Base-by-base conservation (phyloP, 92 coral and sea anemone species). In the Zoanthus sociatus region DNA sequence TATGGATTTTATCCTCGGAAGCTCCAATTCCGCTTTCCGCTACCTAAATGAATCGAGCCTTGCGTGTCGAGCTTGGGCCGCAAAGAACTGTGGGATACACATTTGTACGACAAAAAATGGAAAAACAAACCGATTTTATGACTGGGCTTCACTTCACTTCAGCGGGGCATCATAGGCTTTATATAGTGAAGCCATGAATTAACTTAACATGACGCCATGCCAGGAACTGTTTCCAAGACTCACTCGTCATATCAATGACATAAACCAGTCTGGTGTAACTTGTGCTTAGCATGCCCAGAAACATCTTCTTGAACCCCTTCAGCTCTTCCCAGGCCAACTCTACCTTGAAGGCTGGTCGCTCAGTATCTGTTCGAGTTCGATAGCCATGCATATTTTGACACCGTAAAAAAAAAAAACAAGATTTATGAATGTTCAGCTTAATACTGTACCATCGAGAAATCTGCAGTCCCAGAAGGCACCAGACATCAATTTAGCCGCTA, bases 161-260 rank as follows among this genome's bases (percentile, higher is more conserved):
- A 86, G 48, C 83, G 37, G 21, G 66, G 9, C 33, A 77, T 92
- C 88, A 87, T 83, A 92, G 84, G 81, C 92, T 92, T 11, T 88
- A 87, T 77, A 88, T 91, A 20, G 90, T 87, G 90, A 0, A 90
- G 93, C 53, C 33, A 88, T 8, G 90, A 93, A 66, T 93, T 88
- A 69, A 84, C 92, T 64, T 83, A 64, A 64, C 82, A 89, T 5
- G 45, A 55, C 33, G n/a, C n/a, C n/a, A n/a, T n/a, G 46, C 69
- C 21, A 14, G 71, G 33, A 26, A 9, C 63, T 76, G 37, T 50
- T 56, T 76, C 82, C 82, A 4, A 61, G 82, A 3, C 67, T 76
- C 54, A 76, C 82, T 14, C 10, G 20, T 14, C 13, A 50, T 61
- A 47, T 26, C 63, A 76, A 26, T 46, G 82, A 76, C 82, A 76